Evolutionary conservation across 2,113 vertebrate genomes (phyloP).

Genomic region (Chloroceryle aenea): DNA sequence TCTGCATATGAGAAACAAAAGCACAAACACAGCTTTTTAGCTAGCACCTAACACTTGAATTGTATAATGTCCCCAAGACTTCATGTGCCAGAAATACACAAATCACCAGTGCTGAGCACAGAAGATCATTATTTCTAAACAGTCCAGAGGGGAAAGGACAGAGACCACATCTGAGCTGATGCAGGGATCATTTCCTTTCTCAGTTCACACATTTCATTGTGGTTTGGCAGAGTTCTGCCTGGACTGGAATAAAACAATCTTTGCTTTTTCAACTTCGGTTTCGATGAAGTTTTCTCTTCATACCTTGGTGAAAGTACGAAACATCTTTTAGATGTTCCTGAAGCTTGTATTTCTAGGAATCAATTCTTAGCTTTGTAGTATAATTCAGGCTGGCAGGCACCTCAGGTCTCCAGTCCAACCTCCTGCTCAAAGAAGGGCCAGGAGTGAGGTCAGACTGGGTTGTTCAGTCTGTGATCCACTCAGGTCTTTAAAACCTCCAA

Average conservation of each 20-base stretch:
- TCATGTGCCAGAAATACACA: not conserved
- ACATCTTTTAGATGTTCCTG: not conserved
- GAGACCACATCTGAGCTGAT: not conserved
- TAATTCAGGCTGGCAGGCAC: not conserved
- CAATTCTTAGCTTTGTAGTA: not conserved
- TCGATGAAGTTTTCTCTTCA: not conserved
- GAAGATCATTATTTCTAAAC: not conserved
- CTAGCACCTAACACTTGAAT: not conserved
- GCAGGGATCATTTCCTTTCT: not conserved
- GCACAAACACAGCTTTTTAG: not conserved
- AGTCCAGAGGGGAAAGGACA: not conserved
- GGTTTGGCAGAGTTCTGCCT: not conserved
- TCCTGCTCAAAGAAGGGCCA: not conserved
- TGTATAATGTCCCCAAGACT: not conserved
- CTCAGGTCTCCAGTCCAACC: not conserved
- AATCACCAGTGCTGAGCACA: not conserved
- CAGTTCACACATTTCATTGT: not conserved
- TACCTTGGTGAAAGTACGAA: not conserved
- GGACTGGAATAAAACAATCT: not conserved
- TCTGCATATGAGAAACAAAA: not conserved
- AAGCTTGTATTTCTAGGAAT: not conserved
- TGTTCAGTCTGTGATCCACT: not conserved
- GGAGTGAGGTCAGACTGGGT: not conserved
- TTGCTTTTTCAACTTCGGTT: not conserved
- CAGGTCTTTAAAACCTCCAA: not conserved